Percentiles rank a stretch among this genome's conserved stretches.
These are phyloP conservation scores for Pentamera pediparva DNA, from an alignment of 53 echinoderm and acorn worm genomes.

Conservation along the genomic window DNA sequence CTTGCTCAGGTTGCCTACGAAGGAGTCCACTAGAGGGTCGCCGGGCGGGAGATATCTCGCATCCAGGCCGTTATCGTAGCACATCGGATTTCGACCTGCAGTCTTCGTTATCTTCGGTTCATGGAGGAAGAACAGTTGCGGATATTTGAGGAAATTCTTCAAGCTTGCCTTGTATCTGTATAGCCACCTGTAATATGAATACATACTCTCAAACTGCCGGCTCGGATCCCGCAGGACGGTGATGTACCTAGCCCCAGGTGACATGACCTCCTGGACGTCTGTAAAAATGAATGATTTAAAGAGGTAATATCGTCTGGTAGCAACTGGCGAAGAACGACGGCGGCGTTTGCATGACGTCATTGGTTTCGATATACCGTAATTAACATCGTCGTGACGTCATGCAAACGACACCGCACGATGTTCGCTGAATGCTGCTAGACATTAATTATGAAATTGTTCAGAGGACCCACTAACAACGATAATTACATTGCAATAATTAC, in stretches of 20 bases:
- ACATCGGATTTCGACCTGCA: slow-evolving; percentile 85
- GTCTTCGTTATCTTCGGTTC: slow-evolving; percentile 49
- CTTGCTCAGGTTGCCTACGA: slow-evolving; percentile 44
- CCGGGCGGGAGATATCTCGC: slow-evolving; percentile 49
- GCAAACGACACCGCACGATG: too few relatives aligned
- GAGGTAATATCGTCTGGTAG: too few relatives aligned
- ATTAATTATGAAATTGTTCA: too few relatives aligned
- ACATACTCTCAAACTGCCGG: slow-evolving; percentile 89
- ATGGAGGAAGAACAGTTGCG: slow-evolving; percentile 43
- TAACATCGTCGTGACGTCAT: too few relatives aligned
- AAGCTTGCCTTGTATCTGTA: slow-evolving; percentile 48
- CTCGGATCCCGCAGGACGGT: slow-evolving; percentile 70
- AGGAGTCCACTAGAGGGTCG: slow-evolving; percentile 33
- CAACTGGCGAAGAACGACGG: too few relatives aligned
- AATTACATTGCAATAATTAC: too few relatives aligned
- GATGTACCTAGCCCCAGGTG: slow-evolving; percentile 59
- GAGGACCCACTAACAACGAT: too few relatives aligned
- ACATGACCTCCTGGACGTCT: slow-evolving; percentile 64
- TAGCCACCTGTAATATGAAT: slow-evolving; percentile 69
- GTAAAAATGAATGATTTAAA: too few relatives aligned
- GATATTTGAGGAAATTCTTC: slow-evolving; percentile 48
- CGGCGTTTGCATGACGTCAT: too few relatives aligned
- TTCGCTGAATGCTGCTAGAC: too few relatives aligned
- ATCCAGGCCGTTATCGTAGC: slow-evolving; percentile 81
- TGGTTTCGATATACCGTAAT: too few relatives aligned